Evolutionary conservation across 2,888 invertebrate species (phyloP).

Genomic region (Cantharis rustica): DNA sequence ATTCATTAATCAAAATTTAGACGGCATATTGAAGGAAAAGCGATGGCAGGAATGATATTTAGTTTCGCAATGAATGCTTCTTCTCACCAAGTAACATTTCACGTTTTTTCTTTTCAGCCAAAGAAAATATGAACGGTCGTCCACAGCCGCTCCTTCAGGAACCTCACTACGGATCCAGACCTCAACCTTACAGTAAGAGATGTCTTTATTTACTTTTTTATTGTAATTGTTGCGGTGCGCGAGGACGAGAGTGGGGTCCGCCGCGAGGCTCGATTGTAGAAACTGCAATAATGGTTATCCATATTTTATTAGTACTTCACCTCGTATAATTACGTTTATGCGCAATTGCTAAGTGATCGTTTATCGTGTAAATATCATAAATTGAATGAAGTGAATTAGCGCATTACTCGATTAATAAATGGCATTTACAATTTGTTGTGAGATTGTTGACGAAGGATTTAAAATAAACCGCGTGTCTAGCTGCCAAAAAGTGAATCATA

Average conservation of each 20-base stretch:
- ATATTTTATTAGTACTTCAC: no score
- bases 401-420: background rate
- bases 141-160: constrained; percentile 87
- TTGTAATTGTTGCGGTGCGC: background rate
- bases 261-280: no score
- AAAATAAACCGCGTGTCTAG: constrained; percentile 2
- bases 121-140: constrained; percentile 59
- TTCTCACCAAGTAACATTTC: background rate
- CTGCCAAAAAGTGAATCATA: constrained; percentile 12
- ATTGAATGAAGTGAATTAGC: background rate
- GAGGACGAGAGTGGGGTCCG: no score
- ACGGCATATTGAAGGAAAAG: background rate
- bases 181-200: constrained; percentile 87
- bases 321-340: background rate
- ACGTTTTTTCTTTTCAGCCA: constrained; percentile 51
- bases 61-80: background rate
- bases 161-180: constrained; percentile 85
- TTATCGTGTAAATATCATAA: background rate
- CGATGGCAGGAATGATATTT: background rate
- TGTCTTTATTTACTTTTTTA: background rate
- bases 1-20: background rate
- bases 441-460: constrained; percentile 1
- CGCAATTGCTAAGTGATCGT: background rate
- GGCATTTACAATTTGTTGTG: background rate
- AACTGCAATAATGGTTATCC: no score